Conservation (phyloP, 2,797 vertebrate species). For the Galago senegalensis region DNA sequence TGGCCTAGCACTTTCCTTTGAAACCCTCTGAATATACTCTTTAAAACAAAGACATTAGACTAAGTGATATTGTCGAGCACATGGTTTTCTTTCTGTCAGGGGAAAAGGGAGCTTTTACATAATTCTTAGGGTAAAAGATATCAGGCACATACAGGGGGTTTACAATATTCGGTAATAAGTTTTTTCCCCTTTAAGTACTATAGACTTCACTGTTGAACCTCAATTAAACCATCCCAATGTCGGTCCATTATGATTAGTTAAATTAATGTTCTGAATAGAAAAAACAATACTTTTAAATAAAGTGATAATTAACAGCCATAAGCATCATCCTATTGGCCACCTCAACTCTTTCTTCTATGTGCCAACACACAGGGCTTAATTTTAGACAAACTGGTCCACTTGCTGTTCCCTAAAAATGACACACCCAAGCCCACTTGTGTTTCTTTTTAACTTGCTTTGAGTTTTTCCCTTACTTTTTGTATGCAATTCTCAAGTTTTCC, state of each 20-base stretch:
- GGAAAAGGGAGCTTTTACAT: neutral
- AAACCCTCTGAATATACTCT: neutral
- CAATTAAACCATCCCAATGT: constrained; percentile 62
- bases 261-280: constrained; percentile 70
- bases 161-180: neutral
- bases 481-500: neutral
- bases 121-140: neutral
- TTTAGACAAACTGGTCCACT: neutral
- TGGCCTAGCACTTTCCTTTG: neutral
- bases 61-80: neutral
- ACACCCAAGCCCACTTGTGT: neutral
- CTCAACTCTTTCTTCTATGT: neutral
- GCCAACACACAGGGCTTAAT: neutral
- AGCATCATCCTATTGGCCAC: neutral
- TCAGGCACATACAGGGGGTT: neutral
- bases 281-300: constrained; percentile 68
- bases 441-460: neutral
- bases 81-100: neutral
- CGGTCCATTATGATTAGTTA: constrained; percentile 60
- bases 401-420: neutral
- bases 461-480: neutral
- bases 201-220: constrained; percentile 68
- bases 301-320: constrained; percentile 15
- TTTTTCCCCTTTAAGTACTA: constrained; percentile 49
- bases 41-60: constrained; percentile 32